Conservation (phyloP, 64 coral and sea anemone genomes). For the Montipora cactus region DNA sequence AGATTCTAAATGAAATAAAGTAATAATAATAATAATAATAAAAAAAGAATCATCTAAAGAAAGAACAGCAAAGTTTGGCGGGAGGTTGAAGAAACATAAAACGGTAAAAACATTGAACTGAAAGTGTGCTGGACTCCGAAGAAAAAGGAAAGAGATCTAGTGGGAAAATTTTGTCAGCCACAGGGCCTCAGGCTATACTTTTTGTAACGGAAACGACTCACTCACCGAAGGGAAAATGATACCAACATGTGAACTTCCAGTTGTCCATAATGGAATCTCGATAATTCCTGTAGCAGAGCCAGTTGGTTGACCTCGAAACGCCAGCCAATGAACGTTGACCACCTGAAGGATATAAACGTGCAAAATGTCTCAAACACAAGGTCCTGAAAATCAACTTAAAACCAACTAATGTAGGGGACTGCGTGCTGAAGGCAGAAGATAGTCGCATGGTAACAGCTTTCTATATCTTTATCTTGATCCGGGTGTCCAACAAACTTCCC, state of each 20-base stretch:
- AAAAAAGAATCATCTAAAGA: too few species aligned
- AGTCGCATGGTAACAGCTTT: too few species aligned
- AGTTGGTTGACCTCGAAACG: neutral
- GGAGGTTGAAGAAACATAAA: too few species aligned
- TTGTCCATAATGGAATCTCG: constrained; percentile 30
- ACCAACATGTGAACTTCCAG: neutral
- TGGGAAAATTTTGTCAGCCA: neutral
- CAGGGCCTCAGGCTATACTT: neutral
- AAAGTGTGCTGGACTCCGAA: too few species aligned
- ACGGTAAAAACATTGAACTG: too few species aligned
- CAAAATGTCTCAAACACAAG: neutral
- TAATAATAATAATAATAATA: neutral
- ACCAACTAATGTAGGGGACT: too few species aligned
- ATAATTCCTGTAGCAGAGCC: neutral
- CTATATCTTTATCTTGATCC: too few species aligned
- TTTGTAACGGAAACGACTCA: neutral
- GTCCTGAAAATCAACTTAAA: too few species aligned
- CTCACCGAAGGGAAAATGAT: neutral
- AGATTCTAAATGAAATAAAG: neutral
- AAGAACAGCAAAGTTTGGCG: too few species aligned
- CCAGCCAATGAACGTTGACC: constrained; percentile 11
- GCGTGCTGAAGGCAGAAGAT: too few species aligned
- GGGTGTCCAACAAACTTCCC: too few species aligned
- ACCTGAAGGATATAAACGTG: neutral
- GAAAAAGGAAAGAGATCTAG: too few species aligned